Percentiles rank a stretch among this genome's conserved stretches.
phyloP scores from a whole-genome alignment of 2,113 vertebrate species.

The Apteryx owenii region DNA sequence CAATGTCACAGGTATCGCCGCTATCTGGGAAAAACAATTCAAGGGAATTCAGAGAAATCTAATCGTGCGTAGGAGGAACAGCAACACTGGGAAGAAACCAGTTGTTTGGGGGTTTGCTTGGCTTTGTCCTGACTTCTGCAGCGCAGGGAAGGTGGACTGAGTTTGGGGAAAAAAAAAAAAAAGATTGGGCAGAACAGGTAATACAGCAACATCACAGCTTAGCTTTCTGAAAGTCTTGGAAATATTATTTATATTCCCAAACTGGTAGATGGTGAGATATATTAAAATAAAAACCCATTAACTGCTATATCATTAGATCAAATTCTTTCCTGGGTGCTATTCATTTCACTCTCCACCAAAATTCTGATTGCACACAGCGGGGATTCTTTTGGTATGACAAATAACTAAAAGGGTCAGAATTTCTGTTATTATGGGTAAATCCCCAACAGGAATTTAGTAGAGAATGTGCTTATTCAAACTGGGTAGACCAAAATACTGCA shows the following conservation, averaged over 20 bases:
- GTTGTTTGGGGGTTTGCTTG: background rate
- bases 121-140: background rate
- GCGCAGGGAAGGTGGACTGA: accelerated
- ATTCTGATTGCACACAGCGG: background rate
- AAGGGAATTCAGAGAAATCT: background rate
- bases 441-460: background rate
- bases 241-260: background rate
- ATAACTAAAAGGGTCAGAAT: background rate
- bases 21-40: background rate
- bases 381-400: background rate
- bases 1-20: background rate
- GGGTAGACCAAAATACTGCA: background rate
- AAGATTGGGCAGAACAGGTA: background rate
- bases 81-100: background rate
- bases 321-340: background rate
- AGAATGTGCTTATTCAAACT: conserved; percentile 1
- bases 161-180: background rate
- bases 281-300: background rate
- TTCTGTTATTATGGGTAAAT: background rate
- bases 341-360: background rate
- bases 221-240: background rate
- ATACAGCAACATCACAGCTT: background rate
- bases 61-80: background rate
- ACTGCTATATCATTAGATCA: background rate
- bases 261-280: background rate